Evolutionary conservation across 2,113 vertebrate species (phyloP).

Genomic region (Ctenodactylus gundi): DNA sequence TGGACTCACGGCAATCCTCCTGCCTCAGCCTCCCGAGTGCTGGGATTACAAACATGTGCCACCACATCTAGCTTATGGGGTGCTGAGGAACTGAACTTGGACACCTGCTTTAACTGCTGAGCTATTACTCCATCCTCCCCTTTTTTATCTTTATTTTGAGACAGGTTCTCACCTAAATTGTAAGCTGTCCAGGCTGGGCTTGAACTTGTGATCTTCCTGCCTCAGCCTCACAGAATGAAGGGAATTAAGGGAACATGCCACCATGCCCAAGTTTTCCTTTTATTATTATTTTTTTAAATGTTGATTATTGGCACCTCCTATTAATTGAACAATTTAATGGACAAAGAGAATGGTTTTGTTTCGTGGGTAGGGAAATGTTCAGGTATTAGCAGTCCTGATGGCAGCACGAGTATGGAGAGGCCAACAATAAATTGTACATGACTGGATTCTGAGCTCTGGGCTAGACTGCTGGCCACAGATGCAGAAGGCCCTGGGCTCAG

Average conservation of each 20-base stretch:
- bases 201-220: no score
- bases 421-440: accelerated
- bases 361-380: background rate
- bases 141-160: background rate
- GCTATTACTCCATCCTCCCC: background rate
- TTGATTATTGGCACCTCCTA: background rate
- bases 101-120: no score
- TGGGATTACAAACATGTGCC: no score
- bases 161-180: background rate
- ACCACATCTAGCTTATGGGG: no score
- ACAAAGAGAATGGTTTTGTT: no score
- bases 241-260: no score
- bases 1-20: no score
- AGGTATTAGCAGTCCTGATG: background rate
- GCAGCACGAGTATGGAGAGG: background rate
- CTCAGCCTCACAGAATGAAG: no score
- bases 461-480: no score
- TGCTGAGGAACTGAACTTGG: no score
- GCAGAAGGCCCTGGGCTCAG: background rate
- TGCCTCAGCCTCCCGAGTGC: no score
- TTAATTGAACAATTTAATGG: background rate
- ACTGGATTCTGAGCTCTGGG: background rate
- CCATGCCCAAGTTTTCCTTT: background rate
- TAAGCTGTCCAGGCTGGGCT: background rate
- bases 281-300: background rate